Base-by-base conservation (phyloP, 2,888 invertebrate species). In the Brachynemurus nebulosus region DNA sequence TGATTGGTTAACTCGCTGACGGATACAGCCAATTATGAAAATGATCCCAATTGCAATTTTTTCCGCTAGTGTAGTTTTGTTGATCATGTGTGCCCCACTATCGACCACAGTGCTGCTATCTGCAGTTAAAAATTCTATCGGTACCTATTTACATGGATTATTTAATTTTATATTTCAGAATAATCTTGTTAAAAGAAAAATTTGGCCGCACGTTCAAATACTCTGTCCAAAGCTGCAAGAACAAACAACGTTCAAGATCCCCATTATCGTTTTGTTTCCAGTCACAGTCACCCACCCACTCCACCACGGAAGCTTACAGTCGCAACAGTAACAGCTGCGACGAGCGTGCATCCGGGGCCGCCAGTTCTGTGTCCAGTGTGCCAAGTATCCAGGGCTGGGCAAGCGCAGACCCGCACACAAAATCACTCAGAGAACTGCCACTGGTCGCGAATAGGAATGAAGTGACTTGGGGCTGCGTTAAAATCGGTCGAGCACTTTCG, bases 401-500 rank as follows among this genome's bases (percentile, higher is more conserved):
- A 23, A n/a, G n/a, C n/a, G n/a, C n/a, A n/a, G n/a, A n/a, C n/a
- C 6, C 6, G 23, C 23, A 23, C 23, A 19, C 11, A 3, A 20
- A 47, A 43, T 44, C 40, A 20, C 56, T 59, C 4, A 64, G 63
- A 4, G 62, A 61, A 53, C 50, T 71, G 8, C 74, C 76, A 0
- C 62, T 78, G 9, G 70, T 72, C 53, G 67, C 72, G 1, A 74
- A 73, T 1, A 67, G 70, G 33, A 62, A 65, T 7, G 69, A 74
- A 48, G 52, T 78, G 5, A 67, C 72, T 12, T 78, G 76, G 76
- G 72, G 71, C 20, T 74, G 75, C 52, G 59, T 74, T 2, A 71
- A 69, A 54, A 55, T 70, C 8, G 71, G 74, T 21, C 73, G 69
- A 48, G 65, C 63, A 14, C 65, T 65, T 1, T 63, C 62, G 1